Percentiles rank a stretch among this genome's conserved stretches.
Evolutionary conservation across 30 jellyfish, hydroid and myxozoan genomes (phyloP).

Genomic region (Chironex yamaguchii): DNA sequence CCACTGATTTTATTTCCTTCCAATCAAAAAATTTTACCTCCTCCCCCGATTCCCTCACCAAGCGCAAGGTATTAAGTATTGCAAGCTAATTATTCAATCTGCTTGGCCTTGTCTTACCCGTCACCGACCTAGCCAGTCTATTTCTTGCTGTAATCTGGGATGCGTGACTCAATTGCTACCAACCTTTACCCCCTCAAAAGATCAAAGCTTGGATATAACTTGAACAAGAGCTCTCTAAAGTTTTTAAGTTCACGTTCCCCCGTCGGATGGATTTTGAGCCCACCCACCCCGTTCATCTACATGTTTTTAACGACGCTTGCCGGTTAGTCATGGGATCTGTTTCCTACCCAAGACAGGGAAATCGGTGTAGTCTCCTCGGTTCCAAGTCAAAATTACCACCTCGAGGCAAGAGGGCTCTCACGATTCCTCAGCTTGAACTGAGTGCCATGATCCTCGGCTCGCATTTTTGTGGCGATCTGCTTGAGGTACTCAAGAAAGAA

Average conservation of each 20-base stretch:
- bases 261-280: constrained; percentile 10
- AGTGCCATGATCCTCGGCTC: constrained; percentile 42
- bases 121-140: constrained; percentile 12
- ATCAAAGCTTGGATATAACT: not conserved
- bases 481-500: not conserved
- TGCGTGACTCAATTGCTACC: constrained; percentile 20
- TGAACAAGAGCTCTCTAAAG: constrained; percentile 8
- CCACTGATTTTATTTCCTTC: constrained; percentile 4
- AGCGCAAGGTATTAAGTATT: constrained; percentile 16
- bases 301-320: constrained; percentile 37
- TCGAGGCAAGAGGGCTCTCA: not conserved
- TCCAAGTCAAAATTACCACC: constrained; percentile 16
- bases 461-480: not conserved
- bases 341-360: constrained; percentile 24
- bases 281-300: constrained; percentile 15
- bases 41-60: not conserved
- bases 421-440: constrained; percentile 23
- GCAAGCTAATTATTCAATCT: constrained; percentile 37
- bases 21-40: constrained; percentile 9
- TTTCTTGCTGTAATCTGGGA: constrained; percentile 25
- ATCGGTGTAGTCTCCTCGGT: constrained; percentile 3
- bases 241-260: constrained; percentile 3
- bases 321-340: constrained; percentile 13
- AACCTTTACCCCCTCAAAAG: constrained; percentile 17
- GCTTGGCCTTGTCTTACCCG: constrained; percentile 38